A percentile compares a stretch with the other conserved stretches of the same genome.
phyloP scores from a whole-genome alignment of 2,888 invertebrate genomes.

The Acleris holmiana region DNA sequence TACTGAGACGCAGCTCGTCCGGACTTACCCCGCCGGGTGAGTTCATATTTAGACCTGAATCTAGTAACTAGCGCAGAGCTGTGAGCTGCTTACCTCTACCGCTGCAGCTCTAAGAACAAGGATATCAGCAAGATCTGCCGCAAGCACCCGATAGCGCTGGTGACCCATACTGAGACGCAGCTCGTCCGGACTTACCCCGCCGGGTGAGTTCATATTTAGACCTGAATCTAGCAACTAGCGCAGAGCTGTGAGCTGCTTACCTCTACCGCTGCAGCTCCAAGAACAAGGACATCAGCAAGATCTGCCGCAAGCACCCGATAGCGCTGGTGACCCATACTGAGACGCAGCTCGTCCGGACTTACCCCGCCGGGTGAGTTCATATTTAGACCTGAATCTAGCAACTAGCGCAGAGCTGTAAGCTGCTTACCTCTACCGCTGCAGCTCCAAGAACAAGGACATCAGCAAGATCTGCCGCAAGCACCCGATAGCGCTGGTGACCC shows the following conservation, averaged over 20 bases:
- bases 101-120: no score
- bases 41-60: conserved; percentile 32
- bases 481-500: conserved; percentile 90
- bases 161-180: conserved; percentile 95
- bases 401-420: no score
- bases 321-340: conserved; percentile 93
- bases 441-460: conserved; percentile 95
- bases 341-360: conserved; percentile 87
- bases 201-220: conserved; percentile 78
- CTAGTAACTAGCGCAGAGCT: no score
- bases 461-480: conserved; percentile 96
- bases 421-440: conserved; percentile 95
- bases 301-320: conserved; percentile 94
- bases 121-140: no score
- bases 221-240: no score
- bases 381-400: no score
- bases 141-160: conserved; percentile 91
- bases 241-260: no score
- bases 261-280: no score
- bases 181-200: conserved; percentile 96
- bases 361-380: conserved; percentile 91
- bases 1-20: conserved; percentile 94
- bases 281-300: no score
- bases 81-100: no score
- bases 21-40: no score